Evolutionary conservation across 2,797 vertebrate genomes (phyloP).

Genomic region (Enteromius trimaculatus): DNA sequence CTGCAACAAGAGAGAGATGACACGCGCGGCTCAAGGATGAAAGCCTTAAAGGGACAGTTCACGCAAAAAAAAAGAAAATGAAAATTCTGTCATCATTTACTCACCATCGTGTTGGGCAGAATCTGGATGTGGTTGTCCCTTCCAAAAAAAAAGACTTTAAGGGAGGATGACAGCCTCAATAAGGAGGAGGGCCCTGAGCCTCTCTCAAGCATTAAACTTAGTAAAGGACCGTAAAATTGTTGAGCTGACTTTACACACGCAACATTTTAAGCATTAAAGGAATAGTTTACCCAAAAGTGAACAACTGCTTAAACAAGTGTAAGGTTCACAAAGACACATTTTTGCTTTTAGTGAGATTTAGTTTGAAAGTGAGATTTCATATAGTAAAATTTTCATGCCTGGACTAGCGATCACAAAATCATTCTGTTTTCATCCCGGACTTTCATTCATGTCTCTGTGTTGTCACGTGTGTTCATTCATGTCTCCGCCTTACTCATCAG

Average conservation of each 20-base stretch:
- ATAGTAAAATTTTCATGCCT: background rate
- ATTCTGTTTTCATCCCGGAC: no score
- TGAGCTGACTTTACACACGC: background rate
- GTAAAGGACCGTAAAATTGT: background rate
- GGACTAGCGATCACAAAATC: no score
- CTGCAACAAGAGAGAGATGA: constrained; percentile 61
- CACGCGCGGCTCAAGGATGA: constrained; percentile 23
- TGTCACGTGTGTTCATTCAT: no score
- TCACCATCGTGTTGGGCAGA: background rate
- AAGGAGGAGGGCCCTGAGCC: background rate
- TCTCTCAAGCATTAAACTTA: background rate
- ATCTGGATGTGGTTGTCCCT: background rate
- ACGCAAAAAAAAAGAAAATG: background rate
- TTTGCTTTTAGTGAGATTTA: background rate
- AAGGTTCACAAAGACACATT: background rate
- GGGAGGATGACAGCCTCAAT: background rate
- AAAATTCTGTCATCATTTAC: background rate
- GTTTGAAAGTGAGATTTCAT: background rate
- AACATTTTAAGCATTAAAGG: background rate
- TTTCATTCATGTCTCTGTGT: no score
- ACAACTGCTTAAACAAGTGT: background rate
- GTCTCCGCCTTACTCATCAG: no score
- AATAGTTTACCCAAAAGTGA: background rate
- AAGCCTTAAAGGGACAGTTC: constrained; percentile 6
- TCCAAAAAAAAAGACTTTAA: background rate